These are phyloP conservation scores for Melanotaenia boesemani DNA, from an alignment of 2,797 vertebrate species.

Conservation along the genomic window DNA sequence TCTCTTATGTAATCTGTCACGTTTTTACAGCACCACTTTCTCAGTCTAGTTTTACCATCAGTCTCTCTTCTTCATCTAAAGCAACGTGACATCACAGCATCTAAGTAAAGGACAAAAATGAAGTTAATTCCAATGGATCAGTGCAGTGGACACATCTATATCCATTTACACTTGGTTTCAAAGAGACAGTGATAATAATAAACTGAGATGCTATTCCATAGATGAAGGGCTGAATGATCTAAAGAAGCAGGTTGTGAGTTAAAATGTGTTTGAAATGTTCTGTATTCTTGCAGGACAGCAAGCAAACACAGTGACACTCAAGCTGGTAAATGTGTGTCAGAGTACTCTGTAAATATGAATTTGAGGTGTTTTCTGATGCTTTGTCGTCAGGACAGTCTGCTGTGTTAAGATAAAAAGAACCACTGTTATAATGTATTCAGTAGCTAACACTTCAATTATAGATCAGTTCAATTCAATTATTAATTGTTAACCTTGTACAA, in stretches of 20 bases:
- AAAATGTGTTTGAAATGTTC: background rate
- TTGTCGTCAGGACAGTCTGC: background rate
- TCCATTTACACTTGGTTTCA: conserved; percentile 18
- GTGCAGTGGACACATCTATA: background rate
- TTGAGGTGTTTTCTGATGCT: conserved; percentile 5
- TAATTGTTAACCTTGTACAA: background rate
- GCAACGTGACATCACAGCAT: conserved; percentile 15
- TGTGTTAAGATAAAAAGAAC: background rate
- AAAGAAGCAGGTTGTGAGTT: conserved; percentile 4
- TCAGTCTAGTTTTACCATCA: conserved; percentile 56
- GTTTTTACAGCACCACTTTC: conserved; percentile 56
- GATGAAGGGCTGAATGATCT: background rate
- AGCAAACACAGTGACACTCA: background rate
- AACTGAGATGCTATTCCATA: conserved; percentile 3
- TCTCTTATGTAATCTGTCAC: conserved; percentile 66
- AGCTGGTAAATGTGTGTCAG: background rate
- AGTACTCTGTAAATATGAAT: background rate
- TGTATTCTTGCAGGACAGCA: background rate
- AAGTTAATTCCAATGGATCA: conserved; percentile 8
- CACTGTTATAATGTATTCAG: background rate
- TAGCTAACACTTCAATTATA: background rate
- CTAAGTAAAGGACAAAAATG: conserved; percentile 34
- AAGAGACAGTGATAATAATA: conserved; percentile 6
- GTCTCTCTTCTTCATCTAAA: conserved; percentile 42
- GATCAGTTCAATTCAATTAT: background rate